Evolutionary conservation across 2,797 vertebrate species (phyloP), one percentile per base, ranked within the genome.

Genomic region (Artibeus jamaicensis): DNA sequence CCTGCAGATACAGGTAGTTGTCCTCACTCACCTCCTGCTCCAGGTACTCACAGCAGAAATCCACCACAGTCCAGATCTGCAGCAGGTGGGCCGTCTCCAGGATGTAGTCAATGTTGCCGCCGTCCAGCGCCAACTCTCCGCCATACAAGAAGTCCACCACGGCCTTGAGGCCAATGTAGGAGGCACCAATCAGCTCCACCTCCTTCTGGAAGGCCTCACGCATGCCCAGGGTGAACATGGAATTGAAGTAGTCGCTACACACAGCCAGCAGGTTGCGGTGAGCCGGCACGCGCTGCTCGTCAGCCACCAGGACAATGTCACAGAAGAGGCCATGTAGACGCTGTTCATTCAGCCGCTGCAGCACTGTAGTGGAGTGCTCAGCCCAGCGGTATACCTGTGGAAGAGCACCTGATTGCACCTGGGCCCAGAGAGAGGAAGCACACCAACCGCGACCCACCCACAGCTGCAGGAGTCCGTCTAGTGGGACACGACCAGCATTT

Each of bases 211-310:
- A 98, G 68, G 99, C 99, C 98, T 99, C 99, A 18, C 98, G 99
- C 99, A 99, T 99, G 83, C 99, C 99, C 77, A 99, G 97, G 5
- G 99, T 99, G 98, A 99, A 99, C 99, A 99, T 99, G 19, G 99
- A 99, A 85, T 99, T 99, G 98, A 99, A 99, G 97, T 99, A 99
- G 22, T 99, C 99, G 1, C 99, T 99, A 98, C 99, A 99, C 82
- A 99, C 98, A 0, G 99, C 99, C 22, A 99, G 98, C 34, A 99
- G 98, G 94, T 99, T 99, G 5, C 99, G 98, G 97, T 99, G 99
- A 26, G 99, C 99, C 0, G 99, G 98, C 71, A 99, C 97, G 0
- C 98, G 97, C 98, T 99, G 99, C 5, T 99, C 99, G 0, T 99
- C 99, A 0, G 99, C 99, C 97, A 99, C 99, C 9, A 99, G 98